A percentile compares a stretch with the other conserved stretches of the same genome.
These are phyloP conservation scores for Euborellia annulipes DNA, from an alignment of 1,140 invertebrate genomes.

Conservation along the genomic window DNA sequence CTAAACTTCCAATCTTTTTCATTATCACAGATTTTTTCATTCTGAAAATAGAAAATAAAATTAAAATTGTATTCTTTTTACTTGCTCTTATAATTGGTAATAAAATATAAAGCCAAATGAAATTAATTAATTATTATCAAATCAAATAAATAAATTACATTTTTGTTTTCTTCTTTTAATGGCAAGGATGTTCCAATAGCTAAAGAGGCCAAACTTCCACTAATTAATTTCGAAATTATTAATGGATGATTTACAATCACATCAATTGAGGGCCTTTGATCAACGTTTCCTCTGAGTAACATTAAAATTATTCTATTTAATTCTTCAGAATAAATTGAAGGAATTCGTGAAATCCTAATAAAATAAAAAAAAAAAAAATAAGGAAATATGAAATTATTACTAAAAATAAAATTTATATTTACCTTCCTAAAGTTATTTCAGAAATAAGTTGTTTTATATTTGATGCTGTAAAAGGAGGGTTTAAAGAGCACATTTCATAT, in stretches of 20 bases:
- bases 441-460: slow-evolving; percentile 33
- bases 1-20: slow-evolving; percentile 6
- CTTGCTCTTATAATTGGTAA: no score
- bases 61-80: no score
- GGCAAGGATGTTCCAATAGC: no score
- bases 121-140: not conserved
- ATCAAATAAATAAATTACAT: not conserved
- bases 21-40: slow-evolving; percentile 10
- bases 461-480: slow-evolving; percentile 34
- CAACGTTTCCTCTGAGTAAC: slow-evolving; percentile 36
- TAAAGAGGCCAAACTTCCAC: no score
- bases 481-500: slow-evolving; percentile 31
- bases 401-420: slow-evolving; percentile 2
- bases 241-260: slow-evolving; percentile 37
- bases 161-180: no score
- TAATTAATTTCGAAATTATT: slow-evolving; percentile 20
- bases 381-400: not conserved
- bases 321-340: slow-evolving; percentile 33
- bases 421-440: slow-evolving; percentile 31
- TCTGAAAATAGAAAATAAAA: not conserved
- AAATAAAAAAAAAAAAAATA: slow-evolving; percentile 3
- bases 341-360: slow-evolving; percentile 31
- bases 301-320: slow-evolving; percentile 35
- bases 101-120: no score
- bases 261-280: slow-evolving; percentile 35